A percentile compares a stretch with the other conserved stretches of the same genome.
phyloP scores from a whole-genome alignment of 2,113 vertebrate species.

The Esox niger region DNA sequence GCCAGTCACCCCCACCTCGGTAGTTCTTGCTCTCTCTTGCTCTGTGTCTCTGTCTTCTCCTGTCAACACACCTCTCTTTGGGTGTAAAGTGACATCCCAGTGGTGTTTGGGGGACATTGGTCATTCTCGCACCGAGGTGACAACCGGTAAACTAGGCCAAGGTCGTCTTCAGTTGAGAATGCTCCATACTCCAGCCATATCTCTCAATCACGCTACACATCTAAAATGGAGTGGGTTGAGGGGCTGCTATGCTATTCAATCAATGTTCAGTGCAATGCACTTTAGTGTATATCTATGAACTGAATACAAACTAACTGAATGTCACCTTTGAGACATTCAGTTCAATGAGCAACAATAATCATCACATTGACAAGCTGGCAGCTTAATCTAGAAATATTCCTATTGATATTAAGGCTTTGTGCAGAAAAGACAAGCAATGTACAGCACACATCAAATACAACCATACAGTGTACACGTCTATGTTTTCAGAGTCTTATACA shows the following conservation, averaged over 20 bases:
- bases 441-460: conserved; percentile 12
- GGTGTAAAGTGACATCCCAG: not conserved
- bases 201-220: not conserved
- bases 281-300: not conserved
- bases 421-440: not conserved
- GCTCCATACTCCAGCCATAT: not conserved
- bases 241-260: conserved; percentile 2
- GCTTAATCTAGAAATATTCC: not conserved
- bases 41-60: not conserved
- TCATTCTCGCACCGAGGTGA: too few relatives aligned
- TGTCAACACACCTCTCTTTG: not conserved
- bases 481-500: not conserved
- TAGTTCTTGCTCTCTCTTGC: not conserved
- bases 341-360: not conserved
- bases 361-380: not conserved
- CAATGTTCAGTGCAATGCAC: conserved; percentile 2
- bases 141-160: too few relatives aligned
- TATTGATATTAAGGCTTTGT: conserved; percentile 10
- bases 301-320: not conserved
- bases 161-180: not conserved
- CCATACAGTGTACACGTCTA: conserved; percentile 3
- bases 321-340: not conserved
- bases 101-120: not conserved
- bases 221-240: not conserved
- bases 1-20: not conserved